Base-by-base conservation (phyloP, 2,797 vertebrate genomes). In the Falco naumanni region DNA sequence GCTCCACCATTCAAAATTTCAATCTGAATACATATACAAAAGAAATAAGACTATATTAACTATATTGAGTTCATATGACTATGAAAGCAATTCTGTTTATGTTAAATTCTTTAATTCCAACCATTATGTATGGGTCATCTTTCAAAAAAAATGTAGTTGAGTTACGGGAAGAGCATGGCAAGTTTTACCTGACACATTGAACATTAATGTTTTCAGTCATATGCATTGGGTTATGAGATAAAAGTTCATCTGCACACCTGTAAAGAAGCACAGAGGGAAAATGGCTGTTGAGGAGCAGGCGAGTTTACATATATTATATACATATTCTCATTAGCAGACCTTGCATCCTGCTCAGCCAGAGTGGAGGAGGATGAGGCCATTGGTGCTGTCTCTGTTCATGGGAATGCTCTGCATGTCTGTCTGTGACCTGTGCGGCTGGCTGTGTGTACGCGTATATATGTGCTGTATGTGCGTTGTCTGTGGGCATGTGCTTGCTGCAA, bases 401-500 rank as follows among this genome's bases (percentile, higher is more conserved):
- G 39, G 37, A 61, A 37, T n/a, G 33, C 15, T n/a, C 48, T 39
- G 33, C 18, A 16, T 57, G 28, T 16, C 53, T 53, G 7, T 5
- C 61, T 53, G 39, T 47, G 39, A 17, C 11, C 43, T n/a, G 5
- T 26, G 28, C 51, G 54, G 10, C 53, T 54, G 12, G 10, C 6
- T 4, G 0, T 24, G 33, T 57, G 7, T 16, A 45, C 16, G 13
- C 24, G 7, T 43, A 21, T 31, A 14, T 48, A 11, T 11, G 16
- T 54, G 5, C 21, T 45, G 12, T 47, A 16, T n/a, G 16, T 9
- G 7, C 1, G 0, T 16, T 13, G n/a, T n/a, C 56, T 54, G 31
- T 31, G 34, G 31, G 24, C 18, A 3, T 20, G 50, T 53, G 54
- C 31, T 61, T 81, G 19, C 21, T 48, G 10, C 3, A 7, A 41